phyloP scores from a whole-genome alignment of 2,113 vertebrate species.

The Kryptolebias marmoratus region DNA sequence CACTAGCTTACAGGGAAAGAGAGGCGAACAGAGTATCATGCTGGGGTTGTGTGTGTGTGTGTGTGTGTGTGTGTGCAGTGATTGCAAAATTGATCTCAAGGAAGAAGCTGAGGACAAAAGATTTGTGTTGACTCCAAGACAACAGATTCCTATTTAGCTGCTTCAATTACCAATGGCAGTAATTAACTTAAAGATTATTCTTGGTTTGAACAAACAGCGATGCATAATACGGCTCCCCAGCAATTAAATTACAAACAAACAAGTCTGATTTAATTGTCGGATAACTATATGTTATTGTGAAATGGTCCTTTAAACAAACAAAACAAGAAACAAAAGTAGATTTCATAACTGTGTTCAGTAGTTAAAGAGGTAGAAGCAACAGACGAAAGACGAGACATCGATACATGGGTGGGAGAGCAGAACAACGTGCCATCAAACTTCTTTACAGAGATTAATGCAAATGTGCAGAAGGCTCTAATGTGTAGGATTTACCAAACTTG shows the following conservation, averaged over 20 bases:
- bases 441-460: too few relatives aligned
- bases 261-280: constrained; percentile 1
- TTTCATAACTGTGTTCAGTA: not conserved
- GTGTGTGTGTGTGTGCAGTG: constrained; percentile 4
- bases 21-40: constrained; percentile 47
- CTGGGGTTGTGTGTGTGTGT: constrained; percentile 3
- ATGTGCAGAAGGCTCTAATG: too few relatives aligned
- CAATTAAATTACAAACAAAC: not conserved
- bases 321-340: not conserved
- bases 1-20: constrained; percentile 20
- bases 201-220: constrained; percentile 14
- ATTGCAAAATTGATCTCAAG: constrained; percentile 14
- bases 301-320: not conserved
- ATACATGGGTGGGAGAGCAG: too few relatives aligned
- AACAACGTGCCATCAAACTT: too few relatives aligned
- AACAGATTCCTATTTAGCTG: constrained; percentile 1
- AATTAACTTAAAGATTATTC: not conserved
- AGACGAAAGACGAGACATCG: too few relatives aligned
- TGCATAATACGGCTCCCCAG: not conserved
- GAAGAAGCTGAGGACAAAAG: constrained; percentile 11
- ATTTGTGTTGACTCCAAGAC: constrained; percentile 1
- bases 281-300: not conserved
- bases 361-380: not conserved
- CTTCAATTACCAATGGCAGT: not conserved
- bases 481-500: too few relatives aligned